A percentile compares a stretch with the other conserved stretches of the same genome.
phyloP scores from a whole-genome alignment of 2,888 invertebrate genomes.

The Drosophila suboccidentalis region DNA sequence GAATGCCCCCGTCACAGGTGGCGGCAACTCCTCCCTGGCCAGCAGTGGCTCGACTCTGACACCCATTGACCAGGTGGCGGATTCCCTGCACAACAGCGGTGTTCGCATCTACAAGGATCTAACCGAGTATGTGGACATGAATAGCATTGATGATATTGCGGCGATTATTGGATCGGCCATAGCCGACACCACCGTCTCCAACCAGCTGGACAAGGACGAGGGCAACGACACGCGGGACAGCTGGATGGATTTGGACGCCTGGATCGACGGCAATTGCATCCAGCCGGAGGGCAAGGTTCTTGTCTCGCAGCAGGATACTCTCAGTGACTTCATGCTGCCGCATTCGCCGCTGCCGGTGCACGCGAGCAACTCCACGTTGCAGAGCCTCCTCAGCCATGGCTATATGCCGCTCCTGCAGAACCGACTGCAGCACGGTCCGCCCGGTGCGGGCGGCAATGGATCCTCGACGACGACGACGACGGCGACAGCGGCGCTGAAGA shows the following conservation, averaged over 20 bases:
- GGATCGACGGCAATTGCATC: conserved; percentile 93
- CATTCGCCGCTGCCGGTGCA: conserved; percentile 89
- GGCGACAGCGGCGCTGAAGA: conserved; percentile 85
- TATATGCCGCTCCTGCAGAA: conserved; percentile 94
- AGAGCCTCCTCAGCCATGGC: conserved; percentile 91
- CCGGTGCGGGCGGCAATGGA: conserved; percentile 65
- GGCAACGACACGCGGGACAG: conserved; percentile 91
- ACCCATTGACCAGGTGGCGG: conserved; percentile 86
- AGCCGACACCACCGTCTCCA: conserved; percentile 94
- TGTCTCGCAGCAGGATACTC: conserved; percentile 88
- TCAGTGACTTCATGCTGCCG: conserved; percentile 90
- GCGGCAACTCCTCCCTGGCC: conserved; percentile 48
- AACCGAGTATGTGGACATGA: conserved; percentile 88
- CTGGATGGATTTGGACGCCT: conserved; percentile 95
- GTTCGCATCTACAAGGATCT: conserved; percentile 85
- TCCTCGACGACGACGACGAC: conserved; percentile 37
- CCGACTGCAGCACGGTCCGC: conserved; percentile 92
- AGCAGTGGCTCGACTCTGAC: conserved; percentile 66
- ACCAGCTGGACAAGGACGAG: conserved; percentile 89
- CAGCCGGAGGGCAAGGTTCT: conserved; percentile 90
- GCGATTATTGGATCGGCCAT: conserved; percentile 95
- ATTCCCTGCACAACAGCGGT: conserved; percentile 87
- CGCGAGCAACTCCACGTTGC: conserved; percentile 90
- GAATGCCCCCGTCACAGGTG: conserved; percentile 38
- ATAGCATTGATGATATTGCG: conserved; percentile 93